Conservation (phyloP, 2,113 vertebrate species). For the Henicopernis longicauda region DNA sequence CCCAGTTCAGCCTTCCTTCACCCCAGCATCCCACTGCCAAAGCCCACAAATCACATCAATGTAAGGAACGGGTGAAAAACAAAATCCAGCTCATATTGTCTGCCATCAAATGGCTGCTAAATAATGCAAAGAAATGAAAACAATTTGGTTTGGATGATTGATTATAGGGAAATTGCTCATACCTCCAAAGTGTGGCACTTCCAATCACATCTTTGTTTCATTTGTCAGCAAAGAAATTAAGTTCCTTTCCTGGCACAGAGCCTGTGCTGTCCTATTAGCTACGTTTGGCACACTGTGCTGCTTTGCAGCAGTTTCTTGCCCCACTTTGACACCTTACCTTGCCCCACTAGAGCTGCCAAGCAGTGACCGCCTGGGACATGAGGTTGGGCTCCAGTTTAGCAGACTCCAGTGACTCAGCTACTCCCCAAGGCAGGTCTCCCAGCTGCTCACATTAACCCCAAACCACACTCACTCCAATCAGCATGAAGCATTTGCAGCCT, state of each 20-base stretch:
- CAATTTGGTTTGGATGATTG: conserved; percentile 67
- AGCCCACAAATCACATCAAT: neutral
- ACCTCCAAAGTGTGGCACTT: conserved; percentile 34
- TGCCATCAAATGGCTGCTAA: conserved; percentile 63
- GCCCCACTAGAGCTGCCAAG: neutral
- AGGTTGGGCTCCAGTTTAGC: neutral
- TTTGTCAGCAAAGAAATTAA: conserved; percentile 54
- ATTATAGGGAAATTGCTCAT: conserved; percentile 67
- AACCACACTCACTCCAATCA: neutral
- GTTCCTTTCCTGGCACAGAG: conserved; percentile 1
- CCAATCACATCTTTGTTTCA: conserved; percentile 64
- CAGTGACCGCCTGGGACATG: neutral
- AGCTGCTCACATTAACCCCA: neutral
- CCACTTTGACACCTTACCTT: neutral
- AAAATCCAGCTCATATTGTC: conserved; percentile 23
- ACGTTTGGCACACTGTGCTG: rapidly evolving
- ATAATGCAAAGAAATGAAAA: conserved; percentile 72
- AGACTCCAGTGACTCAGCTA: neutral
- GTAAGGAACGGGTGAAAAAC: neutral
- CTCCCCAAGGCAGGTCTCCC: neutral
- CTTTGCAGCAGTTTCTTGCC: neutral
- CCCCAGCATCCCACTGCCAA: neutral
- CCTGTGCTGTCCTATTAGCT: neutral
- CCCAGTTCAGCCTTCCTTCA: conserved; percentile 7
- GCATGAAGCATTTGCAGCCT: neutral